A percentile compares a stretch with the other conserved stretches of the same genome.
Evolutionary conservation across 2,888 invertebrate genomes (phyloP).

Genomic region (Aproaerema taeniolella): DNA sequence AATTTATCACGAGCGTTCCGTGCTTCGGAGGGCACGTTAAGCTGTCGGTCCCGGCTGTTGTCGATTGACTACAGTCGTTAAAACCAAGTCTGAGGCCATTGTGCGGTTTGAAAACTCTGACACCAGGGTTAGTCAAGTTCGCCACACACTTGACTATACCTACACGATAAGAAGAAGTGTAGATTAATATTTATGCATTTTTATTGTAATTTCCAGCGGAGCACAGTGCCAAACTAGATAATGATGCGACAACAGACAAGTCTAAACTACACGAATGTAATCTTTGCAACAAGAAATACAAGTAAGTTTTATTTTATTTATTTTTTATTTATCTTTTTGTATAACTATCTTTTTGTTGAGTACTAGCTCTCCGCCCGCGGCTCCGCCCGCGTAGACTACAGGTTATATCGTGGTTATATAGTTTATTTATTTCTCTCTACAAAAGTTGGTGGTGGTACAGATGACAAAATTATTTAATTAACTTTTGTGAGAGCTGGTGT

Average conservation of each 20-base stretch:
- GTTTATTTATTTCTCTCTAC: neutral
- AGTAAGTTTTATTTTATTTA: conserved; percentile 34
- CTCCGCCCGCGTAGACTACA: too few relatives aligned
- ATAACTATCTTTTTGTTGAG: neutral
- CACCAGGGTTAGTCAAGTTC: neutral
- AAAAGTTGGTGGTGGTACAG: neutral
- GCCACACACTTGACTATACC: too few relatives aligned
- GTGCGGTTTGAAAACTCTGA: neutral
- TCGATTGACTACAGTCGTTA: neutral
- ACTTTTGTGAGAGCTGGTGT: neutral
- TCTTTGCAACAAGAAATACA: conserved; percentile 81
- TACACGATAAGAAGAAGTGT: neutral
- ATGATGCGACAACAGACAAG: conserved; percentile 17
- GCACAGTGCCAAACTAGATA: conserved; percentile 38
- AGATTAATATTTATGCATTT: neutral
- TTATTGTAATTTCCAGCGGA: conserved; percentile 30
- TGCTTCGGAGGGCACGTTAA: too few relatives aligned
- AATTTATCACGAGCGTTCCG: too few relatives aligned
- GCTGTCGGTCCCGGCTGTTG: neutral
- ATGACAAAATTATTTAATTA: neutral
- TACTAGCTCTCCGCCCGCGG: too few relatives aligned
- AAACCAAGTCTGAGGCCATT: neutral
- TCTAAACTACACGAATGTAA: conserved; percentile 79
- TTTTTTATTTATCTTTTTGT: neutral
- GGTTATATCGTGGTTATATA: neutral